A percentile compares a stretch with the other conserved stretches of the same genome.
Conservation (phyloP, 1,140 invertebrate genomes). For the Tribolium madens region DNA sequence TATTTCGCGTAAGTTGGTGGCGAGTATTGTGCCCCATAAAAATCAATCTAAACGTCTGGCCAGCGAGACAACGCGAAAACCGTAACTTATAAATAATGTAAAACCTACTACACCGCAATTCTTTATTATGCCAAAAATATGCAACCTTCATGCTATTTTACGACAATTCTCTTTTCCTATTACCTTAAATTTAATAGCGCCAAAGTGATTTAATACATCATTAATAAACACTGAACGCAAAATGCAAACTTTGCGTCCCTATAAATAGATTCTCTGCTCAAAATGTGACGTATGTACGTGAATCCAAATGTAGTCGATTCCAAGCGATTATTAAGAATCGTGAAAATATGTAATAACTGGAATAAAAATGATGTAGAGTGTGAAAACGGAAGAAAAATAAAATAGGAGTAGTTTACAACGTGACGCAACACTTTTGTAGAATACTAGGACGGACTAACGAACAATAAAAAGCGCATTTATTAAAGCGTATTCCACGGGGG, state of each 20-base stretch:
- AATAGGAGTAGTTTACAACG: conserved; percentile 5
- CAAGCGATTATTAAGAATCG: neutral
- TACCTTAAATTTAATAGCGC: neutral
- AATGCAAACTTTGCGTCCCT: neutral
- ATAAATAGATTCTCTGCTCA: neutral
- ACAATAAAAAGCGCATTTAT: conserved; percentile 21
- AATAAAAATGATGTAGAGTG: neutral
- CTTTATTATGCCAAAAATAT: neutral
- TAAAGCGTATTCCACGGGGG: neutral
- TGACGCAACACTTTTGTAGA: neutral
- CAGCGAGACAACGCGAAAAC: neutral
- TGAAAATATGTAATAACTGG: neutral
- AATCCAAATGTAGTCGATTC: neutral
- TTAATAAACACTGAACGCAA: no score
- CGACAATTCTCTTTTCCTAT: neutral
- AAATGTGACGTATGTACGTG: neutral
- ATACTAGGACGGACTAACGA: neutral
- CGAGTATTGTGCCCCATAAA: neutral
- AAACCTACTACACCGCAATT: neutral
- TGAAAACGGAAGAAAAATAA: neutral
- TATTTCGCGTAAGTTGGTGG: neutral
- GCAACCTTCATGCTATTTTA: neutral
- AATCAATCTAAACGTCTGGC: neutral
- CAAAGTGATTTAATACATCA: no score
- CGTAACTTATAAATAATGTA: neutral